Evolutionary conservation across 1,140 invertebrate species (phyloP), one percentile per base, ranked within the genome.

Genomic region (Leptonema lineaticorne): DNA sequence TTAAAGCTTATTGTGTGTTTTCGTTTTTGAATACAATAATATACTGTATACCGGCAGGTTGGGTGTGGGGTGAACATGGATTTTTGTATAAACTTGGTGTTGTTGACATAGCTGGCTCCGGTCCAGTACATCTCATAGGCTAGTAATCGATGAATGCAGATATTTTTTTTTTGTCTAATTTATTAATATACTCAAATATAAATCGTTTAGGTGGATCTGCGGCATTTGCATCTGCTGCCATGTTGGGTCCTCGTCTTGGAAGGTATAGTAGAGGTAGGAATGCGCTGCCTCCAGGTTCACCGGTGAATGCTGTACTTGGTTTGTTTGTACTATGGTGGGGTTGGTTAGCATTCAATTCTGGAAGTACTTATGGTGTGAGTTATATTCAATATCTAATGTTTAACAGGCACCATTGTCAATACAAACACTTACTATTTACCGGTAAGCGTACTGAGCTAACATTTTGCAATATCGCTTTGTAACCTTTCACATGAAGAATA

Each of bases 261-360:
- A 81, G 95, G 27, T 97, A 95, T 75, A 89, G 92, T 20, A 83
- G 89, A 48, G 92, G 92, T 0, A 84, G 84, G 3, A 86, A 85
- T 8, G 87, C 92, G 0, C 75, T 94, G 20, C 92, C 93, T 0
- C 83, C 96, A 70, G 94, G 94, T 0, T 92, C 90, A 75, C 93
- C 95, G 0, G 93, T 95, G 0, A 96, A 95, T 75, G 92, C 93
- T 6, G 88, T 95, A 26, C 89, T 97, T 85, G 95, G 95, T 0
- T 85, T 95, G 0, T 96, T 96, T 75, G 94, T 97, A 26, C 81
- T 97, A 3, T 97, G 95, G 94, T 96, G 93, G 92, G 94, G 93
- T 0, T 96, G 94, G 94, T 79, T 96, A 37, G 94, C 93, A 1
- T 97, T 96, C 75, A 97, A 97, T 78, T 95, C 93, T 57, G 94